Conservation (phyloP, 2,797 vertebrate genomes). For the Notolepis coatsorum region DNA sequence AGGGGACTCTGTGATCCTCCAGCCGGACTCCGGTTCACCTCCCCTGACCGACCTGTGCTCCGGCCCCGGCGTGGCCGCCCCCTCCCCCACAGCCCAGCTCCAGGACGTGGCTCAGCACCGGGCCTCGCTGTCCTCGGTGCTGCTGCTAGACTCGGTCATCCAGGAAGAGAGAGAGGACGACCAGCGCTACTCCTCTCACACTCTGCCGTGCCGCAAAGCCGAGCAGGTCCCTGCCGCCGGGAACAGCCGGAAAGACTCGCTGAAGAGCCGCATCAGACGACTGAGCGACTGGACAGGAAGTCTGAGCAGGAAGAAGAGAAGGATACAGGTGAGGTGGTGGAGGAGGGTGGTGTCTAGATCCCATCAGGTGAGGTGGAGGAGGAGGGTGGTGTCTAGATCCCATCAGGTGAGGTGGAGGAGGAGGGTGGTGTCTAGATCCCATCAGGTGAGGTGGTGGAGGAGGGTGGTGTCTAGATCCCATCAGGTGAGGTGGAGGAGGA, state of each 20-base stretch:
- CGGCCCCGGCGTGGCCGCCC: slow-evolving; percentile 70
- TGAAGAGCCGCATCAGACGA: slow-evolving; percentile 91
- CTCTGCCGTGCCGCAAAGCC: slow-evolving; percentile 84
- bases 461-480: no score
- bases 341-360: no score
- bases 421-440: no score
- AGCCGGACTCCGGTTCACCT: slow-evolving; percentile 70
- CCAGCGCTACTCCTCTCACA: slow-evolving; percentile 82
- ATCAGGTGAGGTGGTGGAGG: no score
- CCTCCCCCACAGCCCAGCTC: slow-evolving; percentile 72
- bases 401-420: no score
- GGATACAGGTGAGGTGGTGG: slow-evolving; percentile 91
- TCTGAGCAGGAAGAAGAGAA: slow-evolving; percentile 92
- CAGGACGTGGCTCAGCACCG: slow-evolving; percentile 68
- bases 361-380: no score
- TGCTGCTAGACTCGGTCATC: slow-evolving; percentile 70
- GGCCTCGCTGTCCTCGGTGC: slow-evolving; percentile 78
- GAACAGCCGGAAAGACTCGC: slow-evolving; percentile 85
- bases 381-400: no score
- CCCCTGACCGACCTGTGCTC: slow-evolving; percentile 77
- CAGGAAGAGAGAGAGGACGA: slow-evolving; percentile 56
- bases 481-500: no score
- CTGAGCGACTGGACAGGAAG: slow-evolving; percentile 96
- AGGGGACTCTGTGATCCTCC: slow-evolving; percentile 66
- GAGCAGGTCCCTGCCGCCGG: slow-evolving; percentile 62